phyloP scores from a whole-genome alignment of 2,113 vertebrate species.

The Delphinus delphis region DNA sequence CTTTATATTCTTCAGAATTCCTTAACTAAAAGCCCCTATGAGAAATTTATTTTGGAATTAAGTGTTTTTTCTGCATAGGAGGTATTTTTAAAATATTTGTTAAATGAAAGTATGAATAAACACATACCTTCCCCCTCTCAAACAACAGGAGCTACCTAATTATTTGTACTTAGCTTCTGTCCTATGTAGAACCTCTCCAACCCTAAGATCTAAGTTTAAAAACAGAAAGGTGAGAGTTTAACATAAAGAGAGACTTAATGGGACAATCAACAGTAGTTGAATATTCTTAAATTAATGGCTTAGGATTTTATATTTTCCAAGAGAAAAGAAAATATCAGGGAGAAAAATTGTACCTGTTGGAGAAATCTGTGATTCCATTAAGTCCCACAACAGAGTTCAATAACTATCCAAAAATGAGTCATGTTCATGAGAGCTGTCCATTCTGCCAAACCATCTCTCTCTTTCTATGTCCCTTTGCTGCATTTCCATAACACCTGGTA shows the following conservation, averaged over 20 bases:
- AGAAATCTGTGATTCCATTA: not conserved
- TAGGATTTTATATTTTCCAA: not conserved
- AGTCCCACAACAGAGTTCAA: not conserved
- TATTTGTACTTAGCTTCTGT: not conserved
- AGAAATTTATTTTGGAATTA: not conserved
- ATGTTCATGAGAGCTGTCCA: not conserved
- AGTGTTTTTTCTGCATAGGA: not conserved
- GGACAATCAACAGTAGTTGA: not conserved
- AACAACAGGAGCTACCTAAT: not conserved
- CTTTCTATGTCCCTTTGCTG: not conserved
- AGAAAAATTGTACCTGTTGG: not conserved
- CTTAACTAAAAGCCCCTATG: constrained; percentile 7
- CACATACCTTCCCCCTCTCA: not conserved
- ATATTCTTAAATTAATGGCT: not conserved
- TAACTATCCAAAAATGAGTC: not conserved
- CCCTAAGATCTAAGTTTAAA: not conserved
- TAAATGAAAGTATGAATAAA: constrained; percentile 32
- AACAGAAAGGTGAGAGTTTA: not conserved
- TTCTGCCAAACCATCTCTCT: not conserved
- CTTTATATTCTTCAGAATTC: not conserved
- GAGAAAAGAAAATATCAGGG: constrained; percentile 15
- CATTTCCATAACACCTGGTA: not conserved
- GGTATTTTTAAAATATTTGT: not conserved
- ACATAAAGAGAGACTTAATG: not conserved
- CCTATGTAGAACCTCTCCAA: not conserved